Conservation (phyloP, 2,888 invertebrate species). For the Tipula confusa region DNA sequence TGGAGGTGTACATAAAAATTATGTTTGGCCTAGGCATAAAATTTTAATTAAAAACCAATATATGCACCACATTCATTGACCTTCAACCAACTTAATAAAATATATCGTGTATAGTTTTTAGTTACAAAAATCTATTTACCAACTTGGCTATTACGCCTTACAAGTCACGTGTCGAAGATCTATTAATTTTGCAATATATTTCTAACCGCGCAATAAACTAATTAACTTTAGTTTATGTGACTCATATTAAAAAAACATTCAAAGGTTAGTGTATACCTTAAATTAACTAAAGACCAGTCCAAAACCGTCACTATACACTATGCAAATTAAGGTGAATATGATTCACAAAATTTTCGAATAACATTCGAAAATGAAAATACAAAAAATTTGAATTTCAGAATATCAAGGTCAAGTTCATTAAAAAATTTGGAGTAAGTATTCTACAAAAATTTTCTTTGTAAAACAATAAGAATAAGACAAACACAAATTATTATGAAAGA, state of each 20-base stretch:
- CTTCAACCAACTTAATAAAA: neutral
- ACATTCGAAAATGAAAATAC: conserved; percentile 4
- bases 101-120: neutral
- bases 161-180: neutral
- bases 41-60: too few species aligned
- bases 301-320: neutral
- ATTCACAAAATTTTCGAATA: neutral
- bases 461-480: neutral
- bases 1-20: neutral
- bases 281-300: neutral
- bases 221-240: neutral
- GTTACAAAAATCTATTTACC: neutral
- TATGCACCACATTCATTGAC: neutral
- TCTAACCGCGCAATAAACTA: neutral
- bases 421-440: conserved; percentile 13
- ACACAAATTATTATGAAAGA: neutral
- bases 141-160: neutral
- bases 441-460: neutral
- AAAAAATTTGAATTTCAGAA: neutral
- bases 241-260: neutral
- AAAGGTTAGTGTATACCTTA: neutral
- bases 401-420: conserved; percentile 12
- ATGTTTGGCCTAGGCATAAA: neutral
- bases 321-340: neutral
- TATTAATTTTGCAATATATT: neutral